Evolutionary conservation across 2,888 invertebrate species (phyloP).

Genomic region (Galerucella nymphaeae): DNA sequence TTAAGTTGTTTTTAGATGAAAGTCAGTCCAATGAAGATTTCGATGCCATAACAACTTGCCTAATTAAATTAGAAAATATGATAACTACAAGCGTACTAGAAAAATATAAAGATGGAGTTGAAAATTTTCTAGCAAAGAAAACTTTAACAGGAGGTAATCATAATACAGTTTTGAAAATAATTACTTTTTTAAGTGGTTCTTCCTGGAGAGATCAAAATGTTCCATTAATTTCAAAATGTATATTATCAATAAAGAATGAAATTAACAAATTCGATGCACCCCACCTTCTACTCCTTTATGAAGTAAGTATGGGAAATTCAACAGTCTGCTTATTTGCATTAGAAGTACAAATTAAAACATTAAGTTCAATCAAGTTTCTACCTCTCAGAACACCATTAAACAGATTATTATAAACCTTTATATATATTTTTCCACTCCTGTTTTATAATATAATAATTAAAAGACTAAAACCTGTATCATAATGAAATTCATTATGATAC

Average conservation of each 20-base stretch:
- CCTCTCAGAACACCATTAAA: too few species aligned
- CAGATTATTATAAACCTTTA: too few species aligned
- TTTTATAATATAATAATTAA: too few species aligned
- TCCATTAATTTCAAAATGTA: slow-evolving; percentile 59
- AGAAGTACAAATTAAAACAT: too few species aligned
- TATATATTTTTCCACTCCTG: too few species aligned
- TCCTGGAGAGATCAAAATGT: slow-evolving; percentile 64
- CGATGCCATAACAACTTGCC: slow-evolving; percentile 65
- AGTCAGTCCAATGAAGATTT: slow-evolving; percentile 63
- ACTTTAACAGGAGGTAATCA: slow-evolving; percentile 53
- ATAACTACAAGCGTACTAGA: slow-evolving; percentile 61
- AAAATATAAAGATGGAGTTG: slow-evolving; percentile 61
- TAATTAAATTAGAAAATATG: slow-evolving; percentile 63
- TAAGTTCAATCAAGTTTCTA: too few species aligned
- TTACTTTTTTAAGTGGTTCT: slow-evolving; percentile 65
- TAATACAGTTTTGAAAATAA: slow-evolving; percentile 56
- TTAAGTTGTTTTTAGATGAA: slow-evolving; percentile 53
- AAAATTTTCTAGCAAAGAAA: slow-evolving; percentile 57
- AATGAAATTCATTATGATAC: too few species aligned
- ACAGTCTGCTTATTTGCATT: not conserved
- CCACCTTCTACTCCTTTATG: slow-evolving; percentile 62
- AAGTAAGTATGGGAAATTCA: slow-evolving; percentile 53
- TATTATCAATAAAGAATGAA: slow-evolving; percentile 60
- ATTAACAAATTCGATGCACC: slow-evolving; percentile 60
- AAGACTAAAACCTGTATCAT: too few species aligned